Evolutionary conservation across 2,888 invertebrate species (phyloP), one percentile per base, ranked within the genome.

Genomic region (Polylopha cassiicola): DNA sequence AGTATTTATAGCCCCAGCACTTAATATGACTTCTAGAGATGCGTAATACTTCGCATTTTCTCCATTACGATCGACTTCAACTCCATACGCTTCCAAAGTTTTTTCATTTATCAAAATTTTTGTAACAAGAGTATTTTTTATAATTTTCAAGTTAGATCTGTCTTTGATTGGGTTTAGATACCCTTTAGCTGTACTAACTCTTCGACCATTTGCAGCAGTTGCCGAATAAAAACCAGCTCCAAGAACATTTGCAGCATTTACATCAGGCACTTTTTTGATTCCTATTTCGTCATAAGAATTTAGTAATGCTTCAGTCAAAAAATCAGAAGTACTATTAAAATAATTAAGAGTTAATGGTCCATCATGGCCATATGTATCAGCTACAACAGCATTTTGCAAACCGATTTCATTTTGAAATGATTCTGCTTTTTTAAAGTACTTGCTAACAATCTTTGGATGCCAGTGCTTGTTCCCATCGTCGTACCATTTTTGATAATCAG

Each of bases 401-500:
- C 63, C 42, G 1, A 54, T 8, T 43, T 47, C 10, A 21, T 69
- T 56, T 47, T 78, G 71, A n/a, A 73, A 53, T 44, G 76, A 82
- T 65, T 90, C 86, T 0, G 79, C 74, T 51, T 88, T 88, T 13
- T 73, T 78, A n/a, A 76, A 86, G 47, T 86, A 89, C 3, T 73
- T 51, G 0, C 65, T 46, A 1, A 87, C 82, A n/a, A 85, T 73
- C 20, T 47, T 27, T 8, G 48, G 43, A 10, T 50, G 39, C 90
- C 90, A 90, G 3, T 87, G 87, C 0, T 52, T 27, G 38, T 89
- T 89, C 2, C 89, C 89, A 7, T 65, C 58, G 0, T 68, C 55
- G 6, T 73, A 74, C 90, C 90, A 90, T 14, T 58, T 57, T 41
- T 86, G 66, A 47, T 78, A 90, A 51, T 89, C 88, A 1, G 61